phyloP scores from a whole-genome alignment of 2,888 invertebrate genomes.

The Erynnis tages region DNA sequence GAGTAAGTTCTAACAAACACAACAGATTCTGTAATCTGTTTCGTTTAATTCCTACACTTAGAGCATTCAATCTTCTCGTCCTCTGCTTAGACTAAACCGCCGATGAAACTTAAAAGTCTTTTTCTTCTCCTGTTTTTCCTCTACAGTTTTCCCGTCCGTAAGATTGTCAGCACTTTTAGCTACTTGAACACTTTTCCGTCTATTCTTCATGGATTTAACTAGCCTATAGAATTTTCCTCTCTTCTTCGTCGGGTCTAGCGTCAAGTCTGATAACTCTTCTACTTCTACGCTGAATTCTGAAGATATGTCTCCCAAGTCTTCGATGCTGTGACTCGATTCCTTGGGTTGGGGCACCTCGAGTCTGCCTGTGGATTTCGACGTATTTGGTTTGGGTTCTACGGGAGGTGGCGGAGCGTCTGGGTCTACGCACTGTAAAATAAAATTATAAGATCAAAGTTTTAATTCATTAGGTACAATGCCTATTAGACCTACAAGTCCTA shows the following conservation, averaged over 20 bases:
- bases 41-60: not conserved
- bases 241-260: constrained; percentile 61
- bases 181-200: constrained; percentile 74
- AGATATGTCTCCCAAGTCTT: constrained; percentile 74
- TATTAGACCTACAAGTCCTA: not conserved
- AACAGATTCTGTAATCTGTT: too few relatives aligned
- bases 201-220: constrained; percentile 75
- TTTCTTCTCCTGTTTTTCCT: constrained; percentile 66
- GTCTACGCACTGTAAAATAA: constrained; percentile 62
- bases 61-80: constrained; percentile 61
- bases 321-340: constrained; percentile 69
- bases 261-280: constrained; percentile 58
- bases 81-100: constrained; percentile 70
- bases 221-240: constrained; percentile 72
- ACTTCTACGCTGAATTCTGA: constrained; percentile 77
- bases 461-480: not conserved
- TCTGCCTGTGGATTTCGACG: constrained; percentile 62
- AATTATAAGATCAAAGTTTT: not conserved
- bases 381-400: constrained; percentile 60
- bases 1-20: too few relatives aligned
- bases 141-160: constrained; percentile 54
- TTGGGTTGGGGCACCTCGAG: constrained; percentile 42
- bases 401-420: constrained; percentile 66
- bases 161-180: constrained; percentile 73
- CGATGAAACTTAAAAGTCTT: constrained; percentile 73